Evolutionary conservation across 1,140 invertebrate genomes (phyloP).

Genomic region (Drosophila triauraria): DNA sequence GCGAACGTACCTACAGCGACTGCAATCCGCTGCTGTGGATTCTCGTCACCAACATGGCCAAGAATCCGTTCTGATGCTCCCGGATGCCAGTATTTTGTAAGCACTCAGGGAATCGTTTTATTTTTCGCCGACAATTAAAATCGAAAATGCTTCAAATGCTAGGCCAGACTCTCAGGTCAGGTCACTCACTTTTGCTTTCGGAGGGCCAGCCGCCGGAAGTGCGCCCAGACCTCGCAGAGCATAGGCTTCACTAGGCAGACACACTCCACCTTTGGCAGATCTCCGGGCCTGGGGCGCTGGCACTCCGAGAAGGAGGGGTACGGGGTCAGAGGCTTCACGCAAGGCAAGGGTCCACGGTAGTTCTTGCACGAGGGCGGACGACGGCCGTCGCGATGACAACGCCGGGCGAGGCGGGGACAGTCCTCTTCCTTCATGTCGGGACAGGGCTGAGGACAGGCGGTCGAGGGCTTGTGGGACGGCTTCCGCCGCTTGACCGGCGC

Average conservation of each 20-base stretch:
- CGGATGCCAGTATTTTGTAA: background rate
- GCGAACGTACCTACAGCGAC: slow-evolving; percentile 47
- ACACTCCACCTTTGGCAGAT: slow-evolving; percentile 43
- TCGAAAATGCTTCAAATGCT: background rate
- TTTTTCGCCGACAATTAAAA: background rate
- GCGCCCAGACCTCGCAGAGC: slow-evolving; percentile 61
- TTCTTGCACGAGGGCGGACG: slow-evolving; percentile 35
- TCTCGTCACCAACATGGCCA: slow-evolving; percentile 54
- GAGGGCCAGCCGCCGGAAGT: slow-evolving; percentile 23
- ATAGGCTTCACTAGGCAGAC: slow-evolving; percentile 40
- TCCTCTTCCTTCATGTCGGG: fast-evolving
- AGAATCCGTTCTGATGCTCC: slow-evolving; percentile 42
- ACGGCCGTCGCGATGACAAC: slow-evolving; percentile 52
- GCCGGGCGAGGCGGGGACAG: slow-evolving; percentile 35
- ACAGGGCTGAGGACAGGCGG: slow-evolving; percentile 41
- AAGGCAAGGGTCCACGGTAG: background rate
- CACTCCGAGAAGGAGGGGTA: slow-evolving; percentile 68
- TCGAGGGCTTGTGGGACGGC: slow-evolving; percentile 26
- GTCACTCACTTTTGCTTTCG: slow-evolving; percentile 6
- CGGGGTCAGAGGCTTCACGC: slow-evolving; percentile 57
- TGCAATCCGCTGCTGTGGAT: slow-evolving; percentile 56
- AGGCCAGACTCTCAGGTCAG: background rate
- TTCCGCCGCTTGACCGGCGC: slow-evolving; percentile 56
- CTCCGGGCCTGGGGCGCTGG: background rate
- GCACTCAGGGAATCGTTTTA: slow-evolving; percentile 4